Conservation (phyloP, 2,888 invertebrate species). For the Nomada ruficornis region DNA sequence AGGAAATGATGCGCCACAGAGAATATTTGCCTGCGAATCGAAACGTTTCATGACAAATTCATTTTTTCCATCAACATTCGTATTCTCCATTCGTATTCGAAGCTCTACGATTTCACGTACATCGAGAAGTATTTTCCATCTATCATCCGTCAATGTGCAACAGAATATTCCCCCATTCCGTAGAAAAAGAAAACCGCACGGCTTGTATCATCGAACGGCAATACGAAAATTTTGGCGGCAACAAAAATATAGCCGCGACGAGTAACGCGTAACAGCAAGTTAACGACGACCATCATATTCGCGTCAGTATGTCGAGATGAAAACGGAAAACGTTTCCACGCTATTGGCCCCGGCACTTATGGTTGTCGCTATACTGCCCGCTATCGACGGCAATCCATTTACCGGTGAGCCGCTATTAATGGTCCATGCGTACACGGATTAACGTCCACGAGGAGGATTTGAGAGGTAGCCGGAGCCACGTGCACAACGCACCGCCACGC, state of each 20-base stretch:
- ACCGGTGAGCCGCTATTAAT: constrained; percentile 73
- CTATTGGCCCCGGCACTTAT: constrained; percentile 63
- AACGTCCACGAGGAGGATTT: constrained; percentile 52
- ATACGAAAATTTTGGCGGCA: too few relatives aligned
- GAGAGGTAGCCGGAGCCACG: background rate
- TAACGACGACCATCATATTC: background rate
- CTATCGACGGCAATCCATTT: constrained; percentile 74
- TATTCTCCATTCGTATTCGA: too few relatives aligned
- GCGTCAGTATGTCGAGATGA: constrained; percentile 5
- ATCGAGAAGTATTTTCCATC: too few relatives aligned
- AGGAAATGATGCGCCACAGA: too few relatives aligned
- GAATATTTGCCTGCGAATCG: too few relatives aligned
- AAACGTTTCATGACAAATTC: too few relatives aligned
- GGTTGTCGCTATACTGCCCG: constrained; percentile 46
- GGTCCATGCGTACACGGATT: constrained; percentile 68
- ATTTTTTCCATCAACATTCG: too few relatives aligned
- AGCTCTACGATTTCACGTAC: too few relatives aligned
- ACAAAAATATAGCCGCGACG: background rate
- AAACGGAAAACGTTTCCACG: constrained; percentile 56
- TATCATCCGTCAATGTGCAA: too few relatives aligned
- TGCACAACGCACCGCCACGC: constrained; percentile 16
- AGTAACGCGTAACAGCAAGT: constrained; percentile 1
- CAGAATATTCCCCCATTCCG: too few relatives aligned
- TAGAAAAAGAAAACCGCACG: too few relatives aligned
- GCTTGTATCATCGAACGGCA: too few relatives aligned